Base-by-base conservation (phyloP, 2,113 vertebrate genomes). In the Phalacrocorax carbo region DNA sequence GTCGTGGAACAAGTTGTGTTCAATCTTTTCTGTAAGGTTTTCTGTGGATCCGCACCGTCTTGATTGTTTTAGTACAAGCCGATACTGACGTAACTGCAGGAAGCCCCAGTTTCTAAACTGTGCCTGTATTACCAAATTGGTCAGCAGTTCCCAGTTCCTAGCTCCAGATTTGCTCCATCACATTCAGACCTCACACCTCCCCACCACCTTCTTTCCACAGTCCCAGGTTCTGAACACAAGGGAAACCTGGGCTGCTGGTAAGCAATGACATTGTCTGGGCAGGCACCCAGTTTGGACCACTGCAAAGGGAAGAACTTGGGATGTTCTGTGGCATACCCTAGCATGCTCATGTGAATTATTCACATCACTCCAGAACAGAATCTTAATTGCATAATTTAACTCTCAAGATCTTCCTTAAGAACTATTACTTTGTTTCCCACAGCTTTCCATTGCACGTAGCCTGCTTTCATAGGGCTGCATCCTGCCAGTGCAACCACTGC, bases 11-110 rank as follows among this genome's bases (percentile, higher is more conserved):
- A 38, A 69, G 34, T 7, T n/a, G 30, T n/a, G 46, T 32, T 40
- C 27, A 48, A 0, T n/a, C 7, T 27, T 62, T 72, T 84, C 40
- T 32, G 25, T 38, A 48, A 83, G 42, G 16, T 27, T 83, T 81
- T 66, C n/a, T 86, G 29, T 49, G 55, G 29, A 48, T 30, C 32
- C 1, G 2, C 40, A 5, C 12, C 55, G 48, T 14, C 60, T 88
- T 0, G 0, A 16, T 15, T 0, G 1, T 46, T 57, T 7, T 22
- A 70, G 62, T 34, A 23, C n/a, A 65, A 78, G 55, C 10, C 0
- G 0, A 38, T 48, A 49, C 3, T 0, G 0, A 81, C 10, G 18
- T 9, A 42, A 51, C 9, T 75, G 19, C 44, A 81, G 40, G 13
- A 66, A 88, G 55, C 9, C 20, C 30, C 17, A 10, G 48, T 51